Base-by-base conservation (phyloP, 2,797 vertebrate genomes). In the Parauchenoglanis punctatus region DNA sequence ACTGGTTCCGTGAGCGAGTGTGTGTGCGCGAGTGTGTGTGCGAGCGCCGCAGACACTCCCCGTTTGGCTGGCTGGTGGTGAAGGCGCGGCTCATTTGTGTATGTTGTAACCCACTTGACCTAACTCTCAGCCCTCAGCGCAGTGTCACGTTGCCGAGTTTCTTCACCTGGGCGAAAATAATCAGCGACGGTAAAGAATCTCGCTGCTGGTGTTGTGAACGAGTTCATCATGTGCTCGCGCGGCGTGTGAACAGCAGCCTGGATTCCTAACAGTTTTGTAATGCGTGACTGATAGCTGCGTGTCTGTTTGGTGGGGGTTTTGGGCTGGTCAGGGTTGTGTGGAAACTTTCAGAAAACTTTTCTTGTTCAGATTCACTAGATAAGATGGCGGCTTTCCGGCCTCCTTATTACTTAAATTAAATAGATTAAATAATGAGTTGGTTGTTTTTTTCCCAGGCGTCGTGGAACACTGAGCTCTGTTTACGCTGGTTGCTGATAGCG, bases 61-160 rank as follows among this genome's bases (percentile, higher is more conserved):
- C 10, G 11, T 31, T 85, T 18, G 0, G 15, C 58, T 20, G 78
- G 70, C 80, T 68, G 13, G 35, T 73, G 2, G 28, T 88, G 52
- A 89, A 68, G 90, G 67, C 88, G 84, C 40, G 87, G 87, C 84
- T 81, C 54, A 81, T 81, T 81, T 81, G 78, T 61, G 20, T 81
- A 17, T 73, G 46, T 54, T 73, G 8, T 61, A 81, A 70, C 73
- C 65, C n/a, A 73, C n/a, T 84, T 63, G 17, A 70, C 40, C 44
- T 28, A 49, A 65, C 20, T 46, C 73, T 76, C 10, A 13, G 23
- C 10, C 10, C 35, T 20, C 2, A 72, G 18, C 0, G 12, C 5
- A 0, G 52, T 4, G 49, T 1, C 13, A 3, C 3, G 31, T 59
- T 10, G 0, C 10, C 40, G 18, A 2, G 28, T 49, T 75, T 46